phyloP scores from a whole-genome alignment of 35 echinoderm and acorn worm genomes.

The Diadema setosum region DNA sequence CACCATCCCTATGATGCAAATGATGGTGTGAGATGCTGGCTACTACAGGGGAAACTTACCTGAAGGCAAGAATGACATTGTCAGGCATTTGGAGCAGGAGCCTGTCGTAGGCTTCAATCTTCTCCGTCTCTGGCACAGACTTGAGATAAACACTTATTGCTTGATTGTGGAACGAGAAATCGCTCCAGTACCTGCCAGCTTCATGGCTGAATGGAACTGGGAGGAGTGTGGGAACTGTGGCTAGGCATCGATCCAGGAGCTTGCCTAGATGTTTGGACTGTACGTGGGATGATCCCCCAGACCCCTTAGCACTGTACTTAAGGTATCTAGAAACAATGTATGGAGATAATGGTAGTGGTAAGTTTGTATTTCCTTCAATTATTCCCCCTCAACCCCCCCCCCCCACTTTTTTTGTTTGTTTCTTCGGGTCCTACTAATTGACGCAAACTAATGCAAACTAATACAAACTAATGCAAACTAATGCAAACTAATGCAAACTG shows the following conservation, averaged over 20 bases:
- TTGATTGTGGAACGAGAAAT: conserved; percentile 6
- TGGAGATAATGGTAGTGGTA: too few species aligned
- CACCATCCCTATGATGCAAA: not conserved
- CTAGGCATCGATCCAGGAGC: not conserved
- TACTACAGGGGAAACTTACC: not conserved
- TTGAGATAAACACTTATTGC: not conserved
- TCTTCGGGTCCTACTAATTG: too few species aligned
- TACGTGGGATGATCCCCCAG: too few species aligned
- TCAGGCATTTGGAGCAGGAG: not conserved
- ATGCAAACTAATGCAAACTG: too few species aligned
- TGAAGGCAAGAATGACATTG: not conserved
- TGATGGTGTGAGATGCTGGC: not conserved
- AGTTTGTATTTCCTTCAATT: too few species aligned
- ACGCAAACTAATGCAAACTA: too few species aligned
- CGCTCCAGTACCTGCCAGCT: not conserved
- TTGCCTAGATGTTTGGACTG: not conserved
- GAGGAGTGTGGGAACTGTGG: not conserved
- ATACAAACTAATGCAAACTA: too few species aligned
- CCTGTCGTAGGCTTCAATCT: not conserved
- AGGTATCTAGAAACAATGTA: too few species aligned
- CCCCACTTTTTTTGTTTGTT: too few species aligned
- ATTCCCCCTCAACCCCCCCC: too few species aligned
- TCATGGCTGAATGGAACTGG: not conserved
- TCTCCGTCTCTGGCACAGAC: not conserved
- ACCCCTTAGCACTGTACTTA: too few species aligned